Evolutionary conservation across 2,797 vertebrate genomes (phyloP), one percentile per base, ranked within the genome.

Genomic region (Meda fulgida): DNA sequence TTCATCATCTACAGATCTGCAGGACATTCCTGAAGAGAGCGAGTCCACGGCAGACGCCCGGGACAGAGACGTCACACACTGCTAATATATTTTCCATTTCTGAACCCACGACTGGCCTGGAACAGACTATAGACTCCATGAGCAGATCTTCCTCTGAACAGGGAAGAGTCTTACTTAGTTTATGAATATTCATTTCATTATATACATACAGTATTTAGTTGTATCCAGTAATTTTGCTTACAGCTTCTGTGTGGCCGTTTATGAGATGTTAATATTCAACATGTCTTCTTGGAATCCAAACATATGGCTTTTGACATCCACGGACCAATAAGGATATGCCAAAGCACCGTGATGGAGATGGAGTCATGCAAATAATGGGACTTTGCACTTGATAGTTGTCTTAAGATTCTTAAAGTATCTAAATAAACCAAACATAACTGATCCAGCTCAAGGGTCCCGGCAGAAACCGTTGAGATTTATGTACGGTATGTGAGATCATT

Each of bases 1-100:
- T 2, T 80, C 87, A 53, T 95, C 91, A 94, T 84, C 94, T 89
- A 89, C 91, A 92, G 93, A 96, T 93, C 95, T 97, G 94, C 97
- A 97, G 86, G 96, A 96, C 92, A 97, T 97, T 89, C 96, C 96
- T 0, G 97, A 97, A 84, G 96, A 97, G 87, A 93, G 89, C 0
- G 96, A 96, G 89, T 93, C 86, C 78, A 85, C 91, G 18, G 90
- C 93, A 21, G 94, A 96, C 63, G 86, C 84, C 70, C 86, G 29
- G 46, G 91, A 92, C 0, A 90, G 91, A 7, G 92, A 94, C 18
- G 79, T 80, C 48, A 76, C 89, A 71, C 81, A 84, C 43, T 80
- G 14, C 80, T 91, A 85, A 89, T 80, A n/a, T 66, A 77, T 70
- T 77, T 40, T 65, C 21, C 43, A 18, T 82, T 85, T 38, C 51